phyloP scores from a whole-genome alignment of 2,797 vertebrate genomes.

The Nothura maculosa region DNA sequence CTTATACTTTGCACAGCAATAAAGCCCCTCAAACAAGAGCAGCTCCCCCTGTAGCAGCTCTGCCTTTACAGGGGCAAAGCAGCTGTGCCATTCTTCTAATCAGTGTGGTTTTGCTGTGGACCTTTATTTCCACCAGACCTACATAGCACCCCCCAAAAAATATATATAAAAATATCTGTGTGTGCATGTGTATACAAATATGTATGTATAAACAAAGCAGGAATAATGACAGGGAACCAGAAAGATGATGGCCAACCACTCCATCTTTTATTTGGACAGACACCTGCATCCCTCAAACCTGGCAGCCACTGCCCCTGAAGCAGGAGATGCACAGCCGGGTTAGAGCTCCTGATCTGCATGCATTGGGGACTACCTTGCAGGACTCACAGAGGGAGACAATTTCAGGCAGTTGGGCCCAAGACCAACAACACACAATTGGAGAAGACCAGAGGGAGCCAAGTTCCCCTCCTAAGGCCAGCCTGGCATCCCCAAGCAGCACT shows the following conservation, averaged over 20 bases:
- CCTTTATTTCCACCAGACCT: background rate
- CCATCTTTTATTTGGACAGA: background rate
- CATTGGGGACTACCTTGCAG: accelerated
- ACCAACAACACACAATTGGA: background rate
- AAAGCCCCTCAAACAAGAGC: background rate
- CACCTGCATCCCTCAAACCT: background rate
- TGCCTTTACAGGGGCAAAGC: background rate
- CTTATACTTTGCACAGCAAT: background rate
- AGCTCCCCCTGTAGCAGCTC: background rate
- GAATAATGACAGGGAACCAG: background rate
- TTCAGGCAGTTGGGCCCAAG: background rate
- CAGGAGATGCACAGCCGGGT: background rate
- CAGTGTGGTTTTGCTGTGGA: background rate
- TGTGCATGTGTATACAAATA: too few species aligned
- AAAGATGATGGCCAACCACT: background rate
- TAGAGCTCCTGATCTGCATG: accelerated
- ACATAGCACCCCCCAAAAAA: background rate
- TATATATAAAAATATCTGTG: too few species aligned
- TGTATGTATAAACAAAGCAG: background rate
- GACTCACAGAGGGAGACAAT: accelerated
- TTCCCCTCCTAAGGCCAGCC: accelerated
- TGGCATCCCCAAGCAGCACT: background rate
- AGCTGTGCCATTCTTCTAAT: background rate
- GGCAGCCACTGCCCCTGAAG: accelerated
- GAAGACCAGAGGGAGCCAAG: background rate